Conservation (phyloP, 2,797 vertebrate genomes). For the Falco columbarius region DNA sequence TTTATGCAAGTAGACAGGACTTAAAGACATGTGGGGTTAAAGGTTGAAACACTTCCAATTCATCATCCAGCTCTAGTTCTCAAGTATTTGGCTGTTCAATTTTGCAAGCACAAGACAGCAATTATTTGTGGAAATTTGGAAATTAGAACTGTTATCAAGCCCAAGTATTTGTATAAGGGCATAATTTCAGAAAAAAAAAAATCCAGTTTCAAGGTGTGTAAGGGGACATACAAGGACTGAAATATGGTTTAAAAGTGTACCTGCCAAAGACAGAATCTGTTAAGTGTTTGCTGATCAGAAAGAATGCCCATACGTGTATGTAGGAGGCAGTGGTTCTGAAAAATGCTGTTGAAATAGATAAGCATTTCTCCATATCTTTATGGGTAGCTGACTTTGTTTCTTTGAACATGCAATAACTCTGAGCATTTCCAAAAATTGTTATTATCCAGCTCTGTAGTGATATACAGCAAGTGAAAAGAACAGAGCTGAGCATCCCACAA, state of each 20-base stretch:
- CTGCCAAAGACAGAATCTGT: background rate
- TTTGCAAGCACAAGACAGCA: conserved; percentile 9
- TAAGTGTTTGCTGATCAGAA: background rate
- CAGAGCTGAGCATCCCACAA: background rate
- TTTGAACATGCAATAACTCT: background rate
- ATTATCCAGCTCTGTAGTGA: background rate
- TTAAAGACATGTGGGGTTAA: conserved; percentile 17
- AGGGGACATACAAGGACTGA: background rate
- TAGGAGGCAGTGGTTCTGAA: background rate
- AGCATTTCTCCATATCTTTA: background rate
- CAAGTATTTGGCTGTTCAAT: background rate
- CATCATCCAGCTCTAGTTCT: conserved; percentile 17
- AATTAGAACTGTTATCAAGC: conserved; percentile 6
- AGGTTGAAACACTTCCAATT: conserved; percentile 41
- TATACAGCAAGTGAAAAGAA: background rate
- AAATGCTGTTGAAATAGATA: background rate
- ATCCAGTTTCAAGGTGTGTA: background rate
- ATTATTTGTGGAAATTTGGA: conserved; percentile 18
- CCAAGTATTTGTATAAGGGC: background rate
- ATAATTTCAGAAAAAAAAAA: background rate
- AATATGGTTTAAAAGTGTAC: background rate
- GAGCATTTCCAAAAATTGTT: background rate
- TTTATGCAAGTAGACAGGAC: conserved; percentile 26
- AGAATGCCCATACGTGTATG: background rate
- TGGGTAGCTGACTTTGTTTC: background rate